Base-by-base conservation (phyloP, 2,113 vertebrate genomes). In the Phalacrocorax aristotelis region DNA sequence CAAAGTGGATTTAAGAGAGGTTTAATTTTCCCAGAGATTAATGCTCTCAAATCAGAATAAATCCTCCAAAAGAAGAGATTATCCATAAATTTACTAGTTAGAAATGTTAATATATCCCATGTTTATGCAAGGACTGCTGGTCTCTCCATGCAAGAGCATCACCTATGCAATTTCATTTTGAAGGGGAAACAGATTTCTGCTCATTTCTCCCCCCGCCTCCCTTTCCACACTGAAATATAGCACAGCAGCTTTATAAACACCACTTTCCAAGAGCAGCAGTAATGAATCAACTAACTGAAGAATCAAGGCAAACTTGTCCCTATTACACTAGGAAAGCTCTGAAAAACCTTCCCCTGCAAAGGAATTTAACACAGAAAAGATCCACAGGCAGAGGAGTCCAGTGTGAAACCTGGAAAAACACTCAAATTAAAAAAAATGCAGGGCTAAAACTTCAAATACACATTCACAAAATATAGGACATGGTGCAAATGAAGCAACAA, bases 61-160 rank as follows among this genome's bases (percentile, higher is more conserved):
- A 97, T 93, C 95, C 93, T 89, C 79, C 26, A 83, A 87, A 95
- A 96, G 89, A 96, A 87, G 85, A 96, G 95, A 95, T 95, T 92
- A 97, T 85, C 95, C 95, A 94, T 78, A 97, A 95, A 96, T 93
- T 96, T 96, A 91, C 91, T 89, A 91, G 84, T 93, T 92, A 93
- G 83, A 96, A 94, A 95, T 91, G 93, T 92, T 87, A 92, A 92
- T 65, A 91, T 70, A 93, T 16, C 88, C 92, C 87, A 76, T 76
- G 79, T 75, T 93, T 89, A 90, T 44, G 75, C 70, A 92, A 69
- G 80, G 74, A 34, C 81, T 65, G 82, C 83, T 83, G 71, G 46
- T 89, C 23, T 66, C 80, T 69, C 70, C 54, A 27, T 23, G 48
- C 46, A 74, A 52, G 58, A 91, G 55, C 55, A 76, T 60, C 78